phyloP scores from a whole-genome alignment of 2,797 vertebrate species.

The Danio choprae region DNA sequence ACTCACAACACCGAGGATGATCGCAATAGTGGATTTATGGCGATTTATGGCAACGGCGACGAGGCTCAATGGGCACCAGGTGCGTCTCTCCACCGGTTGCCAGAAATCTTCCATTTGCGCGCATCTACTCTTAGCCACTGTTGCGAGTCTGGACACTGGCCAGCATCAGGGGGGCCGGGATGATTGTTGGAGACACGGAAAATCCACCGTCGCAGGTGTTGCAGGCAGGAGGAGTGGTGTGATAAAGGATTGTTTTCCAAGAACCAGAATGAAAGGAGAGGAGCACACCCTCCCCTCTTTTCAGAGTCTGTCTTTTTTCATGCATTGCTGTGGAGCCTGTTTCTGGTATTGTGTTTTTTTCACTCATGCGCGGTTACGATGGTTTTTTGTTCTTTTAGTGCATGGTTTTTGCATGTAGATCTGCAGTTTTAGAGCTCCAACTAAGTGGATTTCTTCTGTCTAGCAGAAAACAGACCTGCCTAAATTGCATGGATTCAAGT shows the following conservation, averaged over 20 bases:
- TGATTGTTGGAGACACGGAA: constrained; percentile 36
- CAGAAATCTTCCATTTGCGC: constrained; percentile 27
- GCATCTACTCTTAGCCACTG: constrained; percentile 21
- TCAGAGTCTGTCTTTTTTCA: background rate
- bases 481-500: no score
- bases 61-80: constrained; percentile 31
- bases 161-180: constrained; percentile 23
- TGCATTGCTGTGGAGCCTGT: background rate
- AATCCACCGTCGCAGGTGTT: constrained; percentile 23
- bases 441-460: no score
- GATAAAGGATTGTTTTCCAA: constrained; percentile 27
- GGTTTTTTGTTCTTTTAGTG: background rate
- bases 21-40: constrained; percentile 15
- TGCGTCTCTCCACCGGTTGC: constrained; percentile 9
- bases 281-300: background rate
- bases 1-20: constrained; percentile 4
- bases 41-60: background rate
- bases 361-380: background rate
- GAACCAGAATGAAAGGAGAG: background rate
- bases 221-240: constrained; percentile 28
- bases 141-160: constrained; percentile 24
- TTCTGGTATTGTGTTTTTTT: background rate
- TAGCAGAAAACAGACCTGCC: no score
- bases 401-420: no score
- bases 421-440: no score